Percentiles rank a stretch among this genome's conserved stretches.
These are phyloP conservation scores for cattle (Bos taurus) DNA, from an alignment of 2,113 vertebrate species.

Conservation along the genomic window ARS-UCD2.0 NC_037333.1:21758501-21759000, in stretches of 20 bases:
- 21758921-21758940: neutral
- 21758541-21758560: neutral
- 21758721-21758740: neutral
- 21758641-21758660: neutral
- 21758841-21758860: neutral
- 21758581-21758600: neutral
- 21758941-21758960: neutral
- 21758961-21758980: neutral
- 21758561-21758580: neutral
- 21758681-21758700: neutral
- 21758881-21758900: neutral
- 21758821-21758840: neutral
- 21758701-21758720: neutral
- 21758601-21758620: neutral
- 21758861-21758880: neutral
- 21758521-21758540: neutral
- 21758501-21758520: neutral
- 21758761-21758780: neutral
- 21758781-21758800: neutral
- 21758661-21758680: neutral
- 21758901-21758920: neutral
- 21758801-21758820: neutral
- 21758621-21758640: neutral
- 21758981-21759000: neutral
- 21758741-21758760: neutral